A percentile compares a stretch with the other conserved stretches of the same genome.
Evolutionary conservation across 2,113 vertebrate species (phyloP).

Genomic region (Nycticorax nycticorax): DNA sequence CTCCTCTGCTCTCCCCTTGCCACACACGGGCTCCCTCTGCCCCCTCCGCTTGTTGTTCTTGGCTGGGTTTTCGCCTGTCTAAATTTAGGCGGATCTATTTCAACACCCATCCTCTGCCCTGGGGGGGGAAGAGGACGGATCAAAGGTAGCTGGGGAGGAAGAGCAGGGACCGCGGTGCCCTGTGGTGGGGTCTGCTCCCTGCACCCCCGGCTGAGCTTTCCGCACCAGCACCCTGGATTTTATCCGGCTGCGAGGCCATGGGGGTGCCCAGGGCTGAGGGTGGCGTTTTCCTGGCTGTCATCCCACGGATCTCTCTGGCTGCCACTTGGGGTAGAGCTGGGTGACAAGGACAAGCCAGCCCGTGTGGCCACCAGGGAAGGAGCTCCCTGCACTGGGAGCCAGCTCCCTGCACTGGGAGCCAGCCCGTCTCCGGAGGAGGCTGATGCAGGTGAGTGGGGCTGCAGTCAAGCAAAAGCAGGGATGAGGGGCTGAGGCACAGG

Average conservation of each 20-base stretch:
- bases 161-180: fast-evolving
- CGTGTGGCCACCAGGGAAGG: neutral
- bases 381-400: neutral
- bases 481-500: neutral
- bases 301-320: neutral
- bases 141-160: neutral
- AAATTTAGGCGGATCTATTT: constrained; percentile 64
- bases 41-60: neutral
- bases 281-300: neutral
- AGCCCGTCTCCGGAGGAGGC: neutral
- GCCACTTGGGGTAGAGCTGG: neutral
- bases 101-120: neutral
- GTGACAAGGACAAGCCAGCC: neutral
- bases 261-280: neutral
- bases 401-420: neutral
- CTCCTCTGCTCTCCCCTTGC: neutral
- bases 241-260: fast-evolving
- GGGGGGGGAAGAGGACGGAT: neutral
- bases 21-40: neutral
- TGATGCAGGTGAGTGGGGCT: neutral
- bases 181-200: neutral
- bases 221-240: neutral
- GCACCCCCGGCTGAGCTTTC: fast-evolving
- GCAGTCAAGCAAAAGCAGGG: neutral
- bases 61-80: neutral